These are phyloP conservation scores for Phyto melanocephala DNA, from an alignment of 2,888 invertebrate genomes.

Conservation along the genomic window DNA sequence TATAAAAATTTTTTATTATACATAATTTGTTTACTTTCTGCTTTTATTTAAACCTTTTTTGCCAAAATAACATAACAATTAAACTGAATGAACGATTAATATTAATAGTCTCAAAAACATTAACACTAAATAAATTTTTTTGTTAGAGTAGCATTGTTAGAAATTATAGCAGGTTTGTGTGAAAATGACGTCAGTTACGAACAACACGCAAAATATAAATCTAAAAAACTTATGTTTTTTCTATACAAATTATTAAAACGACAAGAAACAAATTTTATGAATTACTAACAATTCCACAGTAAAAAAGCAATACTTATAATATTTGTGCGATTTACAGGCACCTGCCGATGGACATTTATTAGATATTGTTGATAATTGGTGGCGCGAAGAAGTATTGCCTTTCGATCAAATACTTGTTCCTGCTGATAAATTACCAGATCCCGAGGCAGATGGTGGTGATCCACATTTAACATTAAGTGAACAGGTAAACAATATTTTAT, in stretches of 20 bases:
- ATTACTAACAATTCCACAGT: too few relatives aligned
- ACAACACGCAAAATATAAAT: slow-evolving; percentile 5
- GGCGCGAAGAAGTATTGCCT: slow-evolving; percentile 91
- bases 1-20: too few relatives aligned
- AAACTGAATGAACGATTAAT: too few relatives aligned
- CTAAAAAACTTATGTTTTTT: too few relatives aligned
- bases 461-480: slow-evolving; percentile 93
- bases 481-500: slow-evolving; percentile 81
- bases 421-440: slow-evolving; percentile 92
- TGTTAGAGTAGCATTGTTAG: neutral
- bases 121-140: neutral
- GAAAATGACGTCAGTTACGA: slow-evolving; percentile 38
- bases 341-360: slow-evolving; percentile 77
- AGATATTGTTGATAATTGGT: slow-evolving; percentile 85
- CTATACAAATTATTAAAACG: slow-evolving; percentile 7
- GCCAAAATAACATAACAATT: too few relatives aligned
- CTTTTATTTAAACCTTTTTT: too few relatives aligned
- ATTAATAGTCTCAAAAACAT: too few relatives aligned
- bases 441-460: slow-evolving; percentile 94
- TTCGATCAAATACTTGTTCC: slow-evolving; percentile 93
- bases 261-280: neutral
- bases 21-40: too few relatives aligned
- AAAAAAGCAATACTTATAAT: neutral
- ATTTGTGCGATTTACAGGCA: slow-evolving; percentile 68
- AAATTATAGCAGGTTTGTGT: slow-evolving; percentile 17